Conservation (phyloP, 2,888 invertebrate species). For the Rotaria sp. region DNA sequence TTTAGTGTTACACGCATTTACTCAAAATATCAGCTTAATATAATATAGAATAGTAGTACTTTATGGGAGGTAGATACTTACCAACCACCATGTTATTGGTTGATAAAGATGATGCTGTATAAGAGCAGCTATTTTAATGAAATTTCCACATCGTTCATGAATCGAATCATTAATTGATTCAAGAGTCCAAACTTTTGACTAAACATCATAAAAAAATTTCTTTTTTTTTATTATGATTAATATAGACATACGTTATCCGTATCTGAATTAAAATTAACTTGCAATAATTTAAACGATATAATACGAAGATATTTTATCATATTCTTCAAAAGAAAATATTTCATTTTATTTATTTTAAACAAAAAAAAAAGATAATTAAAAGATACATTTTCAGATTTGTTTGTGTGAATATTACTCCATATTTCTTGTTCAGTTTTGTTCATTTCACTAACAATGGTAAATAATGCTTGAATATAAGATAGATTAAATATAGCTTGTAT, state of each 20-base stretch:
- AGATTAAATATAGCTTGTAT: constrained; percentile 80
- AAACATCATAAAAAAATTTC: background rate
- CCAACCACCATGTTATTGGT: constrained; percentile 37
- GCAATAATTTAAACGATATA: background rate
- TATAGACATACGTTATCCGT: background rate
- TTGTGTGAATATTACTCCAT: constrained; percentile 46
- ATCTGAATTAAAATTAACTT: background rate
- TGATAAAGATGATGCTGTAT: constrained; percentile 67
- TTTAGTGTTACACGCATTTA: too few species aligned
- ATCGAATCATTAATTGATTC: constrained; percentile 60
- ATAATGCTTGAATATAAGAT: constrained; percentile 77
- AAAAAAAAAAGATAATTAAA: background rate
- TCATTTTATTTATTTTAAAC: background rate
- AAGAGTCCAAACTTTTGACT: constrained; percentile 52
- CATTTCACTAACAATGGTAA: constrained; percentile 62
- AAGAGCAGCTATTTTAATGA: constrained; percentile 73
- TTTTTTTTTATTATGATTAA: background rate
- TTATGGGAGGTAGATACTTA: background rate
- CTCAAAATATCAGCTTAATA: too few species aligned
- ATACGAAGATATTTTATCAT: background rate
- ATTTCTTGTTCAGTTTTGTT: constrained; percentile 51
- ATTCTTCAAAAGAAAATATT: background rate
- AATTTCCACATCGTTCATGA: constrained; percentile 73
- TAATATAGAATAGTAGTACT: too few species aligned
- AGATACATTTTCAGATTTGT: background rate